A percentile compares a stretch with the other conserved stretches of the same genome.
phyloP scores from a whole-genome alignment of 1,140 invertebrate genomes.

The Pemphigus obesinymphae region DNA sequence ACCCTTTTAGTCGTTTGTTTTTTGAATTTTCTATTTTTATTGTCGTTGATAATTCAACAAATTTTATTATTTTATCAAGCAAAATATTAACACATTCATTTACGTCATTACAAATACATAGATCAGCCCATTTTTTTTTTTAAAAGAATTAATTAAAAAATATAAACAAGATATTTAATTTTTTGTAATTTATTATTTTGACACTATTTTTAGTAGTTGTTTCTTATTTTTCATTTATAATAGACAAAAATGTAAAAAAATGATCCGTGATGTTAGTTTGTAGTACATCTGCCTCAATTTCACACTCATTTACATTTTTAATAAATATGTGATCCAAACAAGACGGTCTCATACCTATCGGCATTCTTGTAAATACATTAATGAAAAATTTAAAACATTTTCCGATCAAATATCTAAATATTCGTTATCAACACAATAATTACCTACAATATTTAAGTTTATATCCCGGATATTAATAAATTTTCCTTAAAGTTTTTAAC shows the following conservation, averaged over 20 bases:
- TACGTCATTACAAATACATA: background rate
- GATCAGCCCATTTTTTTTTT: background rate
- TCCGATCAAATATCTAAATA: too few species aligned
- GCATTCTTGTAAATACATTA: background rate
- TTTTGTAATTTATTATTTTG: too few species aligned
- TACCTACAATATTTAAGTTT: background rate
- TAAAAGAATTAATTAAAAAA: background rate
- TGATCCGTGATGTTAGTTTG: too few species aligned
- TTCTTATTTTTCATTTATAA: background rate
- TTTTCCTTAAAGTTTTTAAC: too few species aligned
- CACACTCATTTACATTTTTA: constrained; percentile 7
- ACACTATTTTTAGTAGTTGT: background rate
- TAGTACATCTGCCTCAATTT: background rate
- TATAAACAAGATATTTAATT: background rate
- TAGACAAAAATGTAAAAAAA: background rate
- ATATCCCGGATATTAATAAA: too few species aligned
- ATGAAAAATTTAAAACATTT: too few species aligned
- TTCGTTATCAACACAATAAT: constrained; percentile 2
- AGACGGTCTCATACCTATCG: background rate
- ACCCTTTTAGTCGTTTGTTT: background rate
- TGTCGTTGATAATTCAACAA: too few species aligned
- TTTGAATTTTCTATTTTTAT: too few species aligned
- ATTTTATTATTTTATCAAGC: too few species aligned
- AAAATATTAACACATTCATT: too few species aligned
- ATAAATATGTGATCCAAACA: background rate